Base-by-base conservation (phyloP, 2,888 invertebrate genomes). In the Anorthoa munda region DNA sequence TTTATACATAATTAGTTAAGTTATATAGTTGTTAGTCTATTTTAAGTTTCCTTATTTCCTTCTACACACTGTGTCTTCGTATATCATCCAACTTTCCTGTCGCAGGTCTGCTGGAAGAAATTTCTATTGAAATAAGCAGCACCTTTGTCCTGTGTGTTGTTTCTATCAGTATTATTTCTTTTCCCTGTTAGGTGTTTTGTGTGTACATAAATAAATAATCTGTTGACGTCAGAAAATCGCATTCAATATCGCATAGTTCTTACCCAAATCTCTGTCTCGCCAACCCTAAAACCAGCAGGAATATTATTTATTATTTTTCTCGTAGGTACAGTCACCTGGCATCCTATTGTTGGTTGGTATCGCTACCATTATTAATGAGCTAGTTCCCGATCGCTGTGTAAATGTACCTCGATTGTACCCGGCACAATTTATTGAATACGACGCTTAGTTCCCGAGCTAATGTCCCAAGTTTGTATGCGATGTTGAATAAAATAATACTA, bases 321-420 rank as follows among this genome's bases (percentile, higher is more conserved):
- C 80, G 76, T 76, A 31, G 31, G 31, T 31, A 66, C 66, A 84
- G 78, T 81, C 79, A 72, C 83, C 79, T 77, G 61, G 78, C 72
- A 66, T 77, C 61, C 85, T 68, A 88, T 88, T 90, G 88, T 88
- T 82, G 83, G 83, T 79, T 77, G 79, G 87, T 86, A 90, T 90
- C 88, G 88, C 89, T 87, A 89, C 88, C 84, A 84, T 86, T 86
- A 89, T 89, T 90, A 90, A 91, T 91, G 89, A 89, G 81, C 71
- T 75, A 83, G 77, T 86, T 83, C 66, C 66, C 83, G 76, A 74
- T 81, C 58, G 66, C 64, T 64, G 67, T 79, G 81, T 79, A 77
- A 85, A 77, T 77, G 77, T 75, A 81, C 69, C 64, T 84, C 72
- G 76, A 72, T 80, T 60, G 71, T 65, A 58, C 31, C 12, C 11